Evolutionary conservation across 1,140 invertebrate species (phyloP), one percentile per base, ranked within the genome.

Genomic region (Heliothis subflexa): DNA sequence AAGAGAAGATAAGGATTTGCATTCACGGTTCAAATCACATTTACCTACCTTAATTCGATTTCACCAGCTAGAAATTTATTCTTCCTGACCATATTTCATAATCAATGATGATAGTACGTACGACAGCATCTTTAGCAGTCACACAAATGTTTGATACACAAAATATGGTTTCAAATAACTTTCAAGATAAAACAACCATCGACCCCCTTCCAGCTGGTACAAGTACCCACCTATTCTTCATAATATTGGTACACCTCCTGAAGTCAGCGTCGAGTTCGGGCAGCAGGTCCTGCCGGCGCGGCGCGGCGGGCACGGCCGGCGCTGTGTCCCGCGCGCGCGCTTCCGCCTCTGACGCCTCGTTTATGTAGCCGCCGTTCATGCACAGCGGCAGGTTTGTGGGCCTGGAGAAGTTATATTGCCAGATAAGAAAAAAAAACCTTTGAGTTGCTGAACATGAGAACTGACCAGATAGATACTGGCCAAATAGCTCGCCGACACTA

Each of bases 361-460:
- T 97, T 81, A 97, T 97, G 94, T 97, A 97, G 40, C 97, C 97
- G 47, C 97, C 97, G 80, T 93, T 94, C 50, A 95, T 75, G 33
- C 96, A 97, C 70, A 97, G 91, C 13, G 96, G 96, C 59, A 96
- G 90, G 84, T 96, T 96, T 28, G 95, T 95, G 16, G 96, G 95
- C 72, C 95, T 95, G 91, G 14, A 94, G 91, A 40, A 0, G 5
- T 9, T 40, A 40, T 25, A 25, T 25, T 25, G 21, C 5, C 4
- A 40, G 33, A 0, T 40, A 9, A 5, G 5, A 9, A 40, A 40
- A 40, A 9, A 40, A 40, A 7, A 40, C 0, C 0, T 40, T 7
- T 7, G 33, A 40, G 33, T 7, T 40, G 33, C 33, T 40, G 4
- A 40, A 40, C 5, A 5, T n/a, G n/a, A n/a, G n/a, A n/a, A n/a